A percentile compares a stretch with the other conserved stretches of the same genome.
These are phyloP conservation scores for Anhinga rufa DNA, from an alignment of 2,113 vertebrate species.

Conservation along the genomic window DNA sequence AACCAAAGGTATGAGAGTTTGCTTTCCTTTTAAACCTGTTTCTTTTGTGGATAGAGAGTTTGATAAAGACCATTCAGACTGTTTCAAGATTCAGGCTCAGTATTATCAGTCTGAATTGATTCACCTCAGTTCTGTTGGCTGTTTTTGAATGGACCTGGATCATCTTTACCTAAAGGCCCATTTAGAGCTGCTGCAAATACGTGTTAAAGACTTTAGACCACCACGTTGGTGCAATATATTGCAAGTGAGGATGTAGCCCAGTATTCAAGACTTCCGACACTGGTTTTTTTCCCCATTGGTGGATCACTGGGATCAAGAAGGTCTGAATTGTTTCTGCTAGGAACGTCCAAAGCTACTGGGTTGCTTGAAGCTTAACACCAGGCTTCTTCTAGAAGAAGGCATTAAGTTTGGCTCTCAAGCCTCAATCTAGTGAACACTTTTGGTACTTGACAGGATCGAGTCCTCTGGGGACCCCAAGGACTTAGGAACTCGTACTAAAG, in stretches of 20 bases:
- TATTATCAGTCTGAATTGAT: neutral
- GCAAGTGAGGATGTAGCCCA: neutral
- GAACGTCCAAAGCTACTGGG: neutral
- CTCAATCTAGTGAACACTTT: neutral
- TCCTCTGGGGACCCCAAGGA: neutral
- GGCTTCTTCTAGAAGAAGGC: neutral
- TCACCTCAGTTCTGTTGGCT: neutral
- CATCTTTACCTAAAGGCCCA: neutral
- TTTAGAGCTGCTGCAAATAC: neutral
- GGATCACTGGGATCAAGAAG: neutral
- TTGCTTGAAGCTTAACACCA: neutral
- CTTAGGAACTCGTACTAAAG: neutral
- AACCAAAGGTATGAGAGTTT: neutral
- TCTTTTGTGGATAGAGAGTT: neutral
- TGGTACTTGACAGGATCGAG: neutral
- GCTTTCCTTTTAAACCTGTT: neutral
- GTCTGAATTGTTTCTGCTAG: neutral
- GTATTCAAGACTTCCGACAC: neutral
- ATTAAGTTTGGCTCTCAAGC: neutral
- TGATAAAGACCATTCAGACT: neutral
- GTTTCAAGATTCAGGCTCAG: neutral
- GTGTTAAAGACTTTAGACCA: neutral
- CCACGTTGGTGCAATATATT: neutral
- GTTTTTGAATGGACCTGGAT: neutral
- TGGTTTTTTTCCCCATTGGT: neutral